Base-by-base conservation (phyloP, 2,797 vertebrate species). In the Phataginus tricuspis region DNA sequence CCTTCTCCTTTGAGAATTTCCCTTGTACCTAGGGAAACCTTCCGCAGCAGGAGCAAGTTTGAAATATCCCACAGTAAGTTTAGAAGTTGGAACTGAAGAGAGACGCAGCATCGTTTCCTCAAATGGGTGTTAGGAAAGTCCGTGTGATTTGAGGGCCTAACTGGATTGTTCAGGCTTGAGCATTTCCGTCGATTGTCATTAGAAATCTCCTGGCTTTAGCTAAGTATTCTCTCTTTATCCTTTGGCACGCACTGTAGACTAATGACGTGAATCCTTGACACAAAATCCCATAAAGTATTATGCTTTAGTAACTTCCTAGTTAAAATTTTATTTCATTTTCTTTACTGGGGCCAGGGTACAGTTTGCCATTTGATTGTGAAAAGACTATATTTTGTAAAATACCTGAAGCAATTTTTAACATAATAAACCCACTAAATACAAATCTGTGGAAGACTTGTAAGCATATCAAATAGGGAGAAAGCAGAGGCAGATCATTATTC, bases 291-390 rank as follows among this genome's bases (percentile, higher is more conserved):
- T 84, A 66, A 96, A 94, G 89, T 51, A 96, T 93, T 91, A 96
- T 93, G 91, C 92, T 85, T 97, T 96, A 96, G 87, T 96, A 85
- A 97, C 94, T 96, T 95, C 74, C 80, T 94, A 79, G 94, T 96
- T 96, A 97, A 97, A 96, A 29, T 95, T 91, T 97, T 87, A 88
- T 97, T 91, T 45, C 34, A n/a, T 85, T 97, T 95, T 94, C 82
- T 93, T 94, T 39, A 21, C n/a, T 45, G 63, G 86, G 96, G 66
- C 75, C 92, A 97, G 97, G 83, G 97, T 97, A 84, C 92, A 93
- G 55, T 57, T 90, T 55, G 74, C n/a, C 86, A 64, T 78, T 77
- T 74, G 59, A 53, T 63, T 89, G 75, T 80, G 27, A 80, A 87
- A 94, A 84, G 64, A 84, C 83, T 95, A 0, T 59, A 75, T 93